These are phyloP conservation scores for Acomys russatus DNA, from an alignment of 2,797 vertebrate genomes.

Conservation along the genomic window DNA sequence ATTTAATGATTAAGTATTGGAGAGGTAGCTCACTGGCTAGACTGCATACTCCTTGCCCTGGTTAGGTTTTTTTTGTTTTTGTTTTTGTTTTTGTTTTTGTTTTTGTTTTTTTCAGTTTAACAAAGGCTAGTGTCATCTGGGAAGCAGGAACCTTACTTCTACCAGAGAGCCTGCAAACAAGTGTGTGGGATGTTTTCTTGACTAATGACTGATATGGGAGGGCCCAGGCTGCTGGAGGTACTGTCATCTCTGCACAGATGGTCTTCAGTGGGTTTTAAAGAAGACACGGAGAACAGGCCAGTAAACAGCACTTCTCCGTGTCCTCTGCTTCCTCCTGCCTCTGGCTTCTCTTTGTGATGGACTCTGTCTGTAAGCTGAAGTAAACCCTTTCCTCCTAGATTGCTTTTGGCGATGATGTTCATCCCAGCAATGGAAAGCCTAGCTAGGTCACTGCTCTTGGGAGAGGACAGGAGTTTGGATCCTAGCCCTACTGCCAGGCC, in stretches of 20 bases:
- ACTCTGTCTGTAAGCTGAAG: background rate
- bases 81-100: no score
- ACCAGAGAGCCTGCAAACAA: background rate
- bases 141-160: background rate
- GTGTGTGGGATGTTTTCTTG: background rate
- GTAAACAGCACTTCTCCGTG: background rate
- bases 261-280: no score
- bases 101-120: background rate
- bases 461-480: background rate
- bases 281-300: no score
- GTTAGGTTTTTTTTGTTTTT: background rate
- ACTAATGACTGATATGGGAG: background rate
- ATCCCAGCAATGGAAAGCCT: background rate
- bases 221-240: background rate
- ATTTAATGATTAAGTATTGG: background rate
- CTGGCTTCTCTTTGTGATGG: background rate
- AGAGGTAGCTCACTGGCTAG: background rate
- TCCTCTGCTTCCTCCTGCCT: background rate
- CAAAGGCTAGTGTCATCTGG: background rate
- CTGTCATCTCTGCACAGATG: background rate
- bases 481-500: background rate
- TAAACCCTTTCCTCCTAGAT: background rate
- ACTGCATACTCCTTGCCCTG: background rate
- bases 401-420: background rate
- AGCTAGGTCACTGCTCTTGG: background rate